Evolutionary conservation across 2,113 vertebrate species (phyloP).

Genomic region (Ceratotherium simum): DNA sequence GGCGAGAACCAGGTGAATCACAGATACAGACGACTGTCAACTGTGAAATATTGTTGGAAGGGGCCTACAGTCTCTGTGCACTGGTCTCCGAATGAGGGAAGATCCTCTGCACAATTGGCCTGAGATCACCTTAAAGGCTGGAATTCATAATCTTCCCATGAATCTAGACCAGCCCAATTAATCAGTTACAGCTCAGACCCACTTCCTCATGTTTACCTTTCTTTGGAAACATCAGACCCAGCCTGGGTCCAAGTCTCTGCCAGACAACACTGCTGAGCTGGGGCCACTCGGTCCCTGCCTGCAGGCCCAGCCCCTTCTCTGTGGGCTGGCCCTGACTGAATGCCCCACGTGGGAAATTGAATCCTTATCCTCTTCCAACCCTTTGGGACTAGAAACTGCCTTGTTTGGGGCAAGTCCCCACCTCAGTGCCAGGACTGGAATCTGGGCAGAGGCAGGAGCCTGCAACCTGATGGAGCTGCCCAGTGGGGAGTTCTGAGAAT

Average conservation of each 20-base stretch:
- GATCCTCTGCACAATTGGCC: fast-evolving
- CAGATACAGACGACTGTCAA: neutral
- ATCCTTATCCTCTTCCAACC: neutral
- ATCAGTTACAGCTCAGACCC: neutral
- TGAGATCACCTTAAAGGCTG: neutral
- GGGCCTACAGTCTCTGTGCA: neutral
- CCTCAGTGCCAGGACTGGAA: neutral
- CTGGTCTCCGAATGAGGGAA: neutral
- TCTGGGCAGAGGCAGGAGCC: neutral
- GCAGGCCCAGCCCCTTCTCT: neutral
- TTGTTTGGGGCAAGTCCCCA: neutral
- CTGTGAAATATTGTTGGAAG: neutral
- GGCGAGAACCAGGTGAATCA: neutral
- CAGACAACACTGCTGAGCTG: neutral
- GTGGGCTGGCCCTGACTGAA: neutral
- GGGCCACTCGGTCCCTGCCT: neutral
- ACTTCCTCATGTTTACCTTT: neutral
- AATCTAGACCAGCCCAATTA: neutral
- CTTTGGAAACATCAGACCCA: neutral
- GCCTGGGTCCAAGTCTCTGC: neutral
- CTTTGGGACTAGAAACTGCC: neutral
- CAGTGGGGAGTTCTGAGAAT: neutral
- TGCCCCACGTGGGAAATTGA: neutral
- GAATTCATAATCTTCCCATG: neutral
- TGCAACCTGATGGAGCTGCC: neutral